Percentiles rank a stretch among this genome's conserved stretches.
Evolutionary conservation across 2,797 vertebrate species (phyloP).

Genomic region (Pempheris klunzingeri): DNA sequence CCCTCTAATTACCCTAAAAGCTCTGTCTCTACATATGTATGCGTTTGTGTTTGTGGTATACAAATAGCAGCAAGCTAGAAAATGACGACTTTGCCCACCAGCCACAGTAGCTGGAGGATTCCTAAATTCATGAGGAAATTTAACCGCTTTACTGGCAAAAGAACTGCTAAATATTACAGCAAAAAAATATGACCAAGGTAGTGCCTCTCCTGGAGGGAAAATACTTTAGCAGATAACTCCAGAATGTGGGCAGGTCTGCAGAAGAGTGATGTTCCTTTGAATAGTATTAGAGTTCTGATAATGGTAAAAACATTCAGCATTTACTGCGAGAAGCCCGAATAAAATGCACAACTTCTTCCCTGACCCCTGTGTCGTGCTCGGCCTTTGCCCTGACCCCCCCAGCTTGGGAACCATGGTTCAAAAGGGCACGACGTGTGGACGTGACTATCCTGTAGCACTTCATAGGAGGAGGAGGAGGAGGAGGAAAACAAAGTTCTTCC

Average conservation of each 20-base stretch:
- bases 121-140: slow-evolving; percentile 27
- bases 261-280: not conserved
- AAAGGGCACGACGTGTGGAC: not conserved
- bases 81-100: not conserved
- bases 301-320: not conserved
- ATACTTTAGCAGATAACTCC: not conserved
- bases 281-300: not conserved
- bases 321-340: not conserved
- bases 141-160: slow-evolving; percentile 3
- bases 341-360: too few relatives aligned
- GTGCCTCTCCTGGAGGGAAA: not conserved
- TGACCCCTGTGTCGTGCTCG: too few relatives aligned
- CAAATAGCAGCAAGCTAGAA: slow-evolving; percentile 38
- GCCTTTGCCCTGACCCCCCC: not conserved
- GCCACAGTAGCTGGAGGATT: slow-evolving; percentile 14
- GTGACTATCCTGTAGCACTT: not conserved
- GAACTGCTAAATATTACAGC: not conserved
- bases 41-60: slow-evolving; percentile 25
- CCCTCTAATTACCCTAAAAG: slow-evolving; percentile 62
- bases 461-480: not conserved
- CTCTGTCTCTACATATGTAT: slow-evolving; percentile 4
- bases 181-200: not conserved
- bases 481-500: not conserved
- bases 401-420: not conserved
- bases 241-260: not conserved